Conservation (phyloP, 1,140 invertebrate genomes). For the Euwallacea fornicatus region DNA sequence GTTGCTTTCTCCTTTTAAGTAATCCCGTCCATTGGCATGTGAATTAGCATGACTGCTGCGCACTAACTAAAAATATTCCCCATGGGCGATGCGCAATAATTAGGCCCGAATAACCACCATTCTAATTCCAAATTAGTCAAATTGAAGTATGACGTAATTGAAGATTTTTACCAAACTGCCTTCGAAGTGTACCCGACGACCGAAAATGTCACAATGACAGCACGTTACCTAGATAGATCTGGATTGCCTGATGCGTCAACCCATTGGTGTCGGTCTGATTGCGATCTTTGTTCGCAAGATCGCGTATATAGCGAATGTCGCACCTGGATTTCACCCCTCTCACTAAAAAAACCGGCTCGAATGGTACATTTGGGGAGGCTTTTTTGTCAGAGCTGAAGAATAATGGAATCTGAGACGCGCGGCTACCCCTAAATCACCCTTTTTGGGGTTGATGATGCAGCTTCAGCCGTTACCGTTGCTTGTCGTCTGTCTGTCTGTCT, state of each 20-base stretch:
- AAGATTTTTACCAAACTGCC: neutral
- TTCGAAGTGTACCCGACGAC: slow-evolving; percentile 19
- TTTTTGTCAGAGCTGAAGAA: slow-evolving; percentile 47
- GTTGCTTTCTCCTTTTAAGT: too few species aligned
- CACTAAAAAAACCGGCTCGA: slow-evolving; percentile 49
- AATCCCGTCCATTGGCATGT: too few species aligned
- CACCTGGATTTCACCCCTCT: slow-evolving; percentile 49
- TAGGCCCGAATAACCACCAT: too few species aligned
- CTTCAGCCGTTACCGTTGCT: slow-evolving; percentile 40
- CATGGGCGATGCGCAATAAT: too few species aligned
- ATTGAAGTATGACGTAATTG: too few species aligned
- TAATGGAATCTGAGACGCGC: slow-evolving; percentile 50
- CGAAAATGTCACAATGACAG: slow-evolving; percentile 34
- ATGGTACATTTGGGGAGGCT: slow-evolving; percentile 46
- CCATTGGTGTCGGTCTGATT: slow-evolving; percentile 42
- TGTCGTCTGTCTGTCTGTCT: slow-evolving; percentile 38
- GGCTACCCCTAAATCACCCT: slow-evolving; percentile 49
- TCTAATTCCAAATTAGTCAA: too few species aligned
- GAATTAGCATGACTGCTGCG: too few species aligned
- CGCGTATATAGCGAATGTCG: slow-evolving; percentile 45
- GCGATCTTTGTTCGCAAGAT: slow-evolving; percentile 49
- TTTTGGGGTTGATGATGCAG: slow-evolving; percentile 48
- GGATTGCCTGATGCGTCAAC: slow-evolving; percentile 31
- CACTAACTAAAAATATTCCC: too few species aligned
- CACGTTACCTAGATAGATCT: neutral